Evolutionary conservation across 2,113 vertebrate species (phyloP), one percentile per base, ranked within the genome.

Genomic region (Chrysemys picta): DNA sequence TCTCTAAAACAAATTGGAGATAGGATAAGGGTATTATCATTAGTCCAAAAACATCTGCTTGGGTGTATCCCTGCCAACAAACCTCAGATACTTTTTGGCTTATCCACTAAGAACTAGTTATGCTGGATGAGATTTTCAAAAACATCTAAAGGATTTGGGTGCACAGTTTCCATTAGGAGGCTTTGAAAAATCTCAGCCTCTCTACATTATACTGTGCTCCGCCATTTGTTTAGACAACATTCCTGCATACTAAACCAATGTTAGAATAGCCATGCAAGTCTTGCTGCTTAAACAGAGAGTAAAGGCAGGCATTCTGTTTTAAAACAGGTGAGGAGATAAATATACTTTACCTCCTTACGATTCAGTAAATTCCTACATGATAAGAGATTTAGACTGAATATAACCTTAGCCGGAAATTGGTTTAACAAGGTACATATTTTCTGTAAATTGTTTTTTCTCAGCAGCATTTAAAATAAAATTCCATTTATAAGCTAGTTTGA

Each of bases 381-480:
- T 52, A 75, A 82, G 19, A 88, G 56, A 92, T 93, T 88, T 65
- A 89, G 19, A 65, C 45, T 84, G 35, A 12, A 80, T 87, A 84
- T 54, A 95, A 78, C 57, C 31, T 93, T 91, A 79, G 53, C 10
- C 86, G 38, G 35, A 93, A 95, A 93, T 88, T 80, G 80, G 31
- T 69, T 93, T 93, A 94, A 86, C 45, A 93, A 84, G 57, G 17
- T 59, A 93, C 47, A 69, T 38, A 92, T 93, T 97, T 94, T 89
- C 92, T 93, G 17, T 8, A 94, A 89, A 87, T 94, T 94, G 89
- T 95, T 94, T 90, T 87, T 89, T 50, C 95, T 80, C 78, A 69
- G 91, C 81, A 88, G 19, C 56, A 86, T 95, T 95, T 94, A 93
- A 85, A 97, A 75, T 93, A 83, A 93, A 93, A 96, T 84, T 90